These are phyloP conservation scores for Vanessa cardui DNA, from an alignment of 2,888 invertebrate species.

Conservation along the genomic window DNA sequence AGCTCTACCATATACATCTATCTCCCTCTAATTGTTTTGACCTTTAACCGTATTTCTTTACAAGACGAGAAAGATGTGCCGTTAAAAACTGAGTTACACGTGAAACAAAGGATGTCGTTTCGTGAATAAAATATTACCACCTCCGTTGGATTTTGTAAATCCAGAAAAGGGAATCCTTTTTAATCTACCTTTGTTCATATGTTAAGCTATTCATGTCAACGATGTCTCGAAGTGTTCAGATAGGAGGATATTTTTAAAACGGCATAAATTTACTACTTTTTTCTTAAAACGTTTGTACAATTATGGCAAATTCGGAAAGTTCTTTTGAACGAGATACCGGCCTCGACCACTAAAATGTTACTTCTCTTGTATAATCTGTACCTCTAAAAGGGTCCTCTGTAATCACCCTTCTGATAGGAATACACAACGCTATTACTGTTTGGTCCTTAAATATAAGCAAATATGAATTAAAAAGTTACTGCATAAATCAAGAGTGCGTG, in stretches of 20 bases:
- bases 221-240: slow-evolving; percentile 4
- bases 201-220: slow-evolving; percentile 11
- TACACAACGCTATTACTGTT: too few relatives aligned
- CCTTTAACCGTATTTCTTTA: neutral
- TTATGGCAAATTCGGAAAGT: neutral
- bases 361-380: too few relatives aligned
- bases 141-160: slow-evolving; percentile 24
- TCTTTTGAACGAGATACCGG: too few relatives aligned
- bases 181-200: slow-evolving; percentile 13
- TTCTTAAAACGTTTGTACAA: neutral
- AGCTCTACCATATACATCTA: neutral
- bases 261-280: neutral
- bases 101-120: slow-evolving; percentile 17
- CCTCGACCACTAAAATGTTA: too few relatives aligned
- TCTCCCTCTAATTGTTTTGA: neutral
- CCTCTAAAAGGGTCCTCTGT: too few relatives aligned
- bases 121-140: slow-evolving; percentile 25
- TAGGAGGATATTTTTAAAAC: neutral
- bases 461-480: too few relatives aligned
- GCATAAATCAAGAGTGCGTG: too few relatives aligned
- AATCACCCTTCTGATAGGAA: too few relatives aligned
- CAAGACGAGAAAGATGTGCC: too few relatives aligned
- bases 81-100: slow-evolving; percentile 8
- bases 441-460: too few relatives aligned
- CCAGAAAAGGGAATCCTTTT: slow-evolving; percentile 17